Evolutionary conservation across 2,797 vertebrate species (phyloP).

Genomic region (Thalassophryne amazonica): DNA sequence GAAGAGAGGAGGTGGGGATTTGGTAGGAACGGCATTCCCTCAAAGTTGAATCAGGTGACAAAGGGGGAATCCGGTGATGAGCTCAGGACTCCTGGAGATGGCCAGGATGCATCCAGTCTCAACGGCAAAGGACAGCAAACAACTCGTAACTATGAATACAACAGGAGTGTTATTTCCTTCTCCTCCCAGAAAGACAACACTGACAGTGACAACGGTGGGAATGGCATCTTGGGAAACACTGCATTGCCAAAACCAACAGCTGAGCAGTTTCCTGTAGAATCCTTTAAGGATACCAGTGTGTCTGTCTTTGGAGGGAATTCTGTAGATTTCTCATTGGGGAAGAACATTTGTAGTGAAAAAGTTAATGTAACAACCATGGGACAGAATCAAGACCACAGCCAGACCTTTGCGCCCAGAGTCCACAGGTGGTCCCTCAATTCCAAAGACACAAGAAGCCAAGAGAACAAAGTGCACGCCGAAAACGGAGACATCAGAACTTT

Average conservation of each 20-base stretch:
- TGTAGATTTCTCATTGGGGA: slow-evolving; percentile 1
- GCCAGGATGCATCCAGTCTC: neutral
- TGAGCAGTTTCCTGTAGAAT: slow-evolving; percentile 29
- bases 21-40: slow-evolving; percentile 4
- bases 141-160: neutral
- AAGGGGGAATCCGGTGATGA: slow-evolving; percentile 4
- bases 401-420: slow-evolving; percentile 20
- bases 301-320: slow-evolving; percentile 21
- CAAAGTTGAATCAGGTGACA: neutral
- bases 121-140: slow-evolving; percentile 11
- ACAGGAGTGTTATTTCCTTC: slow-evolving; percentile 16
- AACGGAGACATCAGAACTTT: slow-evolving; percentile 29
- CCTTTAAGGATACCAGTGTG: slow-evolving; percentile 30
- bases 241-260: slow-evolving; percentile 9
- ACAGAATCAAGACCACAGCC: slow-evolving; percentile 14
- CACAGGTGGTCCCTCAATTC: slow-evolving; percentile 37
- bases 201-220: slow-evolving; percentile 12
- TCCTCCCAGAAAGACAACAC: slow-evolving; percentile 29
- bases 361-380: slow-evolving; percentile 1
- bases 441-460: slow-evolving; percentile 2
- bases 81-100: neutral
- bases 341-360: neutral
- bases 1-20: neutral
- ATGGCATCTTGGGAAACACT: slow-evolving; percentile 8
- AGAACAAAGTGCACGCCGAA: slow-evolving; percentile 3